Evolutionary conservation across 2,113 vertebrate genomes (phyloP).

Genomic region (Suricata suricatta): DNA sequence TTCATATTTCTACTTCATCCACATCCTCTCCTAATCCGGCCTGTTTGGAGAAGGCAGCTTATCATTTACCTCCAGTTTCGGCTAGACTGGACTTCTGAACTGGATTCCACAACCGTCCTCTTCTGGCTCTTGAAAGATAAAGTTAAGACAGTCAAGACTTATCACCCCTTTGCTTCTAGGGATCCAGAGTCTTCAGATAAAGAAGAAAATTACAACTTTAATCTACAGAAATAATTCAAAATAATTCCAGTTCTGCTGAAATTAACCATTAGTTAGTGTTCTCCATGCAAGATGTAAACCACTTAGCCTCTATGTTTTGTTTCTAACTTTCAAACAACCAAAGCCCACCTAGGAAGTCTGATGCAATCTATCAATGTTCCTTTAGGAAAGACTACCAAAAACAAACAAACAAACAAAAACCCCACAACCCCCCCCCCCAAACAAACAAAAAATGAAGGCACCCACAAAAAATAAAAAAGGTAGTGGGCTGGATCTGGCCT

Average conservation of each 20-base stretch:
- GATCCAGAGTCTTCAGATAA: background rate
- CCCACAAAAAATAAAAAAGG: too few relatives aligned
- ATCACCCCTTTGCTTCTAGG: background rate
- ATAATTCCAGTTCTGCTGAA: conserved; percentile 19
- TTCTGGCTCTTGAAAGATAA: background rate
- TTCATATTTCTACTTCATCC: background rate
- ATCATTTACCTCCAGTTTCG: background rate
- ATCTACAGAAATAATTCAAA: background rate
- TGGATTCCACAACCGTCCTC: background rate
- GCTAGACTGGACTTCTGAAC: background rate
- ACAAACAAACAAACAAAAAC: too few relatives aligned
- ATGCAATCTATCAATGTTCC: background rate
- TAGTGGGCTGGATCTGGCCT: background rate
- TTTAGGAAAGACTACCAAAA: background rate
- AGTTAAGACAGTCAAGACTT: conserved; percentile 10
- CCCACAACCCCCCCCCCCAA: too few relatives aligned
- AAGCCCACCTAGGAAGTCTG: background rate
- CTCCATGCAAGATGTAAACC: background rate
- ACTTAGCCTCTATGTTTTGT: background rate
- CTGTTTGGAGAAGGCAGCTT: background rate
- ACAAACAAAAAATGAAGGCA: too few relatives aligned
- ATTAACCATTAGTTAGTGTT: background rate
- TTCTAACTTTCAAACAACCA: rapidly evolving
- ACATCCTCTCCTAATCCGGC: background rate
- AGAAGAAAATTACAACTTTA: conserved; percentile 12